Evolutionary conservation across 2,888 invertebrate genomes (phyloP).

Genomic region (Drosophila hamatofila): DNA sequence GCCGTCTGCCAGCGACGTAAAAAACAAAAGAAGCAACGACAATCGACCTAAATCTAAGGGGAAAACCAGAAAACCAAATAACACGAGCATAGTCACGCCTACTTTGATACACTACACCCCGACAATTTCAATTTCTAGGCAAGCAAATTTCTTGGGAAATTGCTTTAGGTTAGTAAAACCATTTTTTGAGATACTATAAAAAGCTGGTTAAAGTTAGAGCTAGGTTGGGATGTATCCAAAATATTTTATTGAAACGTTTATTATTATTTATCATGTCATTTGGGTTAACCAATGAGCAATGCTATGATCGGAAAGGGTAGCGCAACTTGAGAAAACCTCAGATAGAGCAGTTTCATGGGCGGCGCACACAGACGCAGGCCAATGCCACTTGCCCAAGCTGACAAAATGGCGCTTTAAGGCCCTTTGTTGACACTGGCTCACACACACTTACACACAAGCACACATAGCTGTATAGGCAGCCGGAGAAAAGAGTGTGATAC

Average conservation of each 20-base stretch:
- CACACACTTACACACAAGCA: constrained; percentile 17
- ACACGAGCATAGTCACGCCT: neutral
- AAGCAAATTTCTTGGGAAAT: neutral
- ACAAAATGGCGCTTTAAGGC: constrained; percentile 53
- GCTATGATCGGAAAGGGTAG: constrained; percentile 22
- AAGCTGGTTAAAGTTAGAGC: neutral
- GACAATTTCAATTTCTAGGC: neutral
- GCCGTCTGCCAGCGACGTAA: constrained; percentile 46
- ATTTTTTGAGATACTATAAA: neutral
- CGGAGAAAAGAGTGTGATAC: constrained; percentile 22
- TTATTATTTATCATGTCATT: neutral
- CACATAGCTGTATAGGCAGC: neutral
- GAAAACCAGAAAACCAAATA: constrained; percentile 8
- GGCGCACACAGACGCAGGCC: constrained; percentile 16
- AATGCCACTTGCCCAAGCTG: constrained; percentile 48
- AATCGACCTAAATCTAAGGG: constrained; percentile 51
- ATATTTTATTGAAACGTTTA: neutral
- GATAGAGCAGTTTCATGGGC: constrained; percentile 13
- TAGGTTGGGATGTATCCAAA: neutral
- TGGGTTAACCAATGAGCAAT: neutral
- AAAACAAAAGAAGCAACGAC: constrained; percentile 47
- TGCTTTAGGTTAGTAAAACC: neutral
- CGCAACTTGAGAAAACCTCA: constrained; percentile 8
- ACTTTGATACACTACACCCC: constrained; percentile 28
- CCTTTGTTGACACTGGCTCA: constrained; percentile 52